These are phyloP conservation scores for Centropyge bicolor DNA, from an alignment of 2,797 vertebrate species.

Conservation along the genomic window DNA sequence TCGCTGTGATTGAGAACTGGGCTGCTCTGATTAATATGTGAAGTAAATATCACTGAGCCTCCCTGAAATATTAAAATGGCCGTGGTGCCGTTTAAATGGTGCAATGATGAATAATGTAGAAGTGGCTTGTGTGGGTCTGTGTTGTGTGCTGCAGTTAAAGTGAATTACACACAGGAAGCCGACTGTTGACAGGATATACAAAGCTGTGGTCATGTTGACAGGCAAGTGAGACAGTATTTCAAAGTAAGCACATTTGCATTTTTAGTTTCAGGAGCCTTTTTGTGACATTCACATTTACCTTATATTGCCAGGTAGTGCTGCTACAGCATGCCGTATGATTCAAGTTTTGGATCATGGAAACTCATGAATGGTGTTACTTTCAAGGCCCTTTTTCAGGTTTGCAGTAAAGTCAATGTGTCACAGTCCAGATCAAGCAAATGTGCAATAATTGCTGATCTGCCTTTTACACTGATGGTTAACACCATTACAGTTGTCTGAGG, in stretches of 20 bases:
- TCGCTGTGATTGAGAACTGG: neutral
- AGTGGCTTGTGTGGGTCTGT: neutral
- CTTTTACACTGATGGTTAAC: neutral
- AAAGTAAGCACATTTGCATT: slow-evolving; percentile 68
- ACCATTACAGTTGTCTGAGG: neutral
- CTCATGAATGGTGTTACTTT: slow-evolving; percentile 25
- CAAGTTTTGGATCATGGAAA: slow-evolving; percentile 31
- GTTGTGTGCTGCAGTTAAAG: slow-evolving; percentile 27
- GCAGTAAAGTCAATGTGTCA: neutral
- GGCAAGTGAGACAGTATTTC: slow-evolving; percentile 59
- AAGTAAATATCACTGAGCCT: neutral
- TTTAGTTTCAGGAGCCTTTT: slow-evolving; percentile 41
- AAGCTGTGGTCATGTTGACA: slow-evolving; percentile 80
- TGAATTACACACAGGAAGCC: slow-evolving; percentile 79
- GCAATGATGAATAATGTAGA: neutral
- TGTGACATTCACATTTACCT: slow-evolving; percentile 41
- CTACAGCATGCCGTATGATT: slow-evolving; percentile 15
- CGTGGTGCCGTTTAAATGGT: neutral
- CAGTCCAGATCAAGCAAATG: neutral
- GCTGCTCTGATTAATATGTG: neutral
- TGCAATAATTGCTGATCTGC: neutral
- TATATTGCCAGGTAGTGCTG: slow-evolving; percentile 3
- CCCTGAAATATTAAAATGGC: neutral
- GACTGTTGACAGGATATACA: slow-evolving; percentile 83
- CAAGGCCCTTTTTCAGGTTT: neutral